Conservation (phyloP, 2,797 vertebrate species). For the Botia almorhae region DNA sequence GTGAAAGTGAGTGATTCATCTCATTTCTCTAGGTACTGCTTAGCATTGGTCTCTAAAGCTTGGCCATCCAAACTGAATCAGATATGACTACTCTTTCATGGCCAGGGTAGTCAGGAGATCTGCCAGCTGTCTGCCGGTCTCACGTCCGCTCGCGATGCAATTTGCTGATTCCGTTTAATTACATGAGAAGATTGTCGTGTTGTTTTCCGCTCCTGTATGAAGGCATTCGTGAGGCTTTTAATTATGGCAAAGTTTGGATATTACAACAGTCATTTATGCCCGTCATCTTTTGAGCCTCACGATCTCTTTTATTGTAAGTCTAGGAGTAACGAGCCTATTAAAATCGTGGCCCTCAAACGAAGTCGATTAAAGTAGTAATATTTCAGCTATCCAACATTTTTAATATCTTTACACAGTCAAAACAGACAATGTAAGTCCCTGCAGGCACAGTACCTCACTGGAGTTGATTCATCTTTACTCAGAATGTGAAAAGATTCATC, state of each 20-base stretch:
- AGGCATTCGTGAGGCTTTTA: conserved; percentile 27
- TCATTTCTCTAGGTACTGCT: conserved; percentile 51
- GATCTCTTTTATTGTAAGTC: conserved; percentile 33
- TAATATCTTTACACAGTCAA: conserved; percentile 48
- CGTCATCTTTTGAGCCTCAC: conserved; percentile 6
- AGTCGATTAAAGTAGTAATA: conserved; percentile 36
- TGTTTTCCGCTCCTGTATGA: conserved; percentile 14
- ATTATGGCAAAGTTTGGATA: conserved; percentile 30
- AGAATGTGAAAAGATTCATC: conserved; percentile 46
- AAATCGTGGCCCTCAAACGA: neutral
- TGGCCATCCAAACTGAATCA: conserved; percentile 66
- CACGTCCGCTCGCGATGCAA: conserved; percentile 15
- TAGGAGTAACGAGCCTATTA: conserved; percentile 30
- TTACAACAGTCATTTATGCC: conserved; percentile 16
- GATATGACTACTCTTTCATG: conserved; percentile 67
- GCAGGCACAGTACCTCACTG: conserved; percentile 27
- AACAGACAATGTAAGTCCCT: conserved; percentile 41
- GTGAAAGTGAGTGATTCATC: conserved; percentile 47
- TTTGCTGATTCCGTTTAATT: conserved; percentile 40
- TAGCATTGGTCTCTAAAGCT: conserved; percentile 55
- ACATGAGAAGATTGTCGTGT: conserved; percentile 7
- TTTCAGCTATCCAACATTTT: conserved; percentile 38
- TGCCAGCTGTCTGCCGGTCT: conserved; percentile 50
- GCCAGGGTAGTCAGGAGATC: conserved; percentile 61
- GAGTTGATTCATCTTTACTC: conserved; percentile 39